phyloP scores from a whole-genome alignment of 2,797 vertebrate genomes.

The Phoebastria nigripes region DNA sequence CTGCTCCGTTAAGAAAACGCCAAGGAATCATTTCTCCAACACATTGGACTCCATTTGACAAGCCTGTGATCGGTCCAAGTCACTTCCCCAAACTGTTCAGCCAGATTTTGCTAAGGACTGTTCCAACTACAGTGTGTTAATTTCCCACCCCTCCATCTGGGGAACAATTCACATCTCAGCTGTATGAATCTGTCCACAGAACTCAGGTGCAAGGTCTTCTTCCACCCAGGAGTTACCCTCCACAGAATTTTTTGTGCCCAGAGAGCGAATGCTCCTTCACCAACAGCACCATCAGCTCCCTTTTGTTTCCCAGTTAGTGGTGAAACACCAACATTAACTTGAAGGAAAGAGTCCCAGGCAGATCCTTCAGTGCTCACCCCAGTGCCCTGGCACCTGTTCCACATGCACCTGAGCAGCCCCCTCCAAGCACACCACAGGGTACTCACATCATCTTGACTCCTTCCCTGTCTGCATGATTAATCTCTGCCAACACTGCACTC shows the following conservation, averaged over 20 bases:
- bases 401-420: background rate
- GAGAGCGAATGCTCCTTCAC: background rate
- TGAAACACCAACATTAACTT: background rate
- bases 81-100: background rate
- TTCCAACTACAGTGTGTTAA: background rate
- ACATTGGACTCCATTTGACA: background rate
- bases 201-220: background rate
- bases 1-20: background rate
- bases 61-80: background rate
- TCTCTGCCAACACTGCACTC: conserved; percentile 90
- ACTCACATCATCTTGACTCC: conserved; percentile 92
- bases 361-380: background rate
- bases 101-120: background rate
- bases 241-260: background rate
- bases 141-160: background rate
- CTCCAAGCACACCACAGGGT: background rate
- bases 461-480: conserved; percentile 76
- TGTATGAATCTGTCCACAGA: background rate
- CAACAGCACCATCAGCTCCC: background rate
- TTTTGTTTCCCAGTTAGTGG: background rate
- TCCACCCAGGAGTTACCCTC: background rate
- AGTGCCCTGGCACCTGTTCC: background rate
- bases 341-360: background rate
- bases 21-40: background rate
- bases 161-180: background rate